These are phyloP conservation scores for Tachystola acroxantha DNA, from an alignment of 2,888 invertebrate species.

Conservation along the genomic window DNA sequence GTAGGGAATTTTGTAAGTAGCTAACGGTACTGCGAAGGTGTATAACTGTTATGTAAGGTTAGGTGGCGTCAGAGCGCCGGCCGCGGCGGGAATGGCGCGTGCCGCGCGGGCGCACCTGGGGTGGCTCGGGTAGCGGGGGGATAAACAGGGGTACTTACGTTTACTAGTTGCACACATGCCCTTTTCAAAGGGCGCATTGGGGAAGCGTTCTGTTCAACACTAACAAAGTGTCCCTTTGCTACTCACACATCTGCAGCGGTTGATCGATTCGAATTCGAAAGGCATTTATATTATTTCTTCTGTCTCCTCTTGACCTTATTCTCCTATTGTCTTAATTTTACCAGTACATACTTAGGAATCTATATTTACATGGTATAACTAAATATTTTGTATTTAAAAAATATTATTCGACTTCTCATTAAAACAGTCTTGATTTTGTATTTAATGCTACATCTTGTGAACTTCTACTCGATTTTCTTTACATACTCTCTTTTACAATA, in stretches of 20 bases:
- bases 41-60: constrained; percentile 29
- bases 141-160: constrained; percentile 75
- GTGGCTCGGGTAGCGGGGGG: constrained; percentile 65
- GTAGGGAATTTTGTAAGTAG: constrained; percentile 24
- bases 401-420: too few relatives aligned
- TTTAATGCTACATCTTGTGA: too few relatives aligned
- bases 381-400: too few relatives aligned
- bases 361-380: too few relatives aligned
- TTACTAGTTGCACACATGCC: constrained; percentile 77
- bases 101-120: constrained; percentile 72
- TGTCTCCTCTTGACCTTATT: too few relatives aligned
- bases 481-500: too few relatives aligned
- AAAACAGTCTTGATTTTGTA: too few relatives aligned
- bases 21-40: constrained; percentile 26
- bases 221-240: constrained; percentile 10
- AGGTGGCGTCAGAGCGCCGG: constrained; percentile 71
- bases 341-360: too few relatives aligned
- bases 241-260: constrained; percentile 11
- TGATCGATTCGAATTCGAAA: too few relatives aligned
- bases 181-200: constrained; percentile 65
- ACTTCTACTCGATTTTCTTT: too few relatives aligned
- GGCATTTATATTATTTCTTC: too few relatives aligned
- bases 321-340: too few relatives aligned
- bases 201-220: constrained; percentile 42
- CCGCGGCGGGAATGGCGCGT: constrained; percentile 74